Evolutionary conservation across 1,140 invertebrate species (phyloP).

Genomic region (Drosophila leontia): DNA sequence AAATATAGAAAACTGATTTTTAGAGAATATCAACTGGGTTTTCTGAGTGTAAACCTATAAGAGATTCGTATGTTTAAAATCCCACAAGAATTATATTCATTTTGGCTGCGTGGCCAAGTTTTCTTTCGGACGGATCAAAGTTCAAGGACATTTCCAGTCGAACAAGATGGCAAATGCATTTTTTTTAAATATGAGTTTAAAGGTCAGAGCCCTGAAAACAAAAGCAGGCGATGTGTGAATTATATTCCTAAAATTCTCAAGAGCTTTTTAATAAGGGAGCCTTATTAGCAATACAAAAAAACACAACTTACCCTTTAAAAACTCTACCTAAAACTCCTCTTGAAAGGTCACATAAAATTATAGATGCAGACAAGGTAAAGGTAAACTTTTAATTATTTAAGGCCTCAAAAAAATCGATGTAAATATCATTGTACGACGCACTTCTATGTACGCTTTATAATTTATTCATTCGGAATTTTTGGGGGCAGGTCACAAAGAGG

Average conservation of each 20-base stretch:
- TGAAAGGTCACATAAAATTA: neutral
- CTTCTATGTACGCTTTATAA: conserved; percentile 15
- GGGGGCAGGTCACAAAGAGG: neutral
- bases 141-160: conserved; percentile 50
- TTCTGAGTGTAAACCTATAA: conserved; percentile 12
- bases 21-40: neutral
- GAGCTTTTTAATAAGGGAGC: neutral
- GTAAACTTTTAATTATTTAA: conserved; percentile 17
- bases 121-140: conserved; percentile 23
- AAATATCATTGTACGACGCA: conserved; percentile 7
- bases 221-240: neutral
- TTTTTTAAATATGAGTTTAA: neutral
- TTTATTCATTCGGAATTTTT: conserved; percentile 22
- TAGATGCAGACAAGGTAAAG: neutral
- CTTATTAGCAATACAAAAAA: neutral
- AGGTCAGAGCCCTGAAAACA: neutral
- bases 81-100: conserved; percentile 5
- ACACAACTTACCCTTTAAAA: neutral
- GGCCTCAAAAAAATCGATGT: conserved; percentile 10
- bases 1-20: neutral
- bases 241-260: neutral
- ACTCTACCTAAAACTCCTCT: neutral
- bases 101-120: conserved; percentile 49
- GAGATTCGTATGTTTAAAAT: neutral
- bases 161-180: conserved; percentile 2